Percentiles rank a stretch among this genome's conserved stretches.
These are phyloP conservation scores for Ferrisia virgata DNA, from an alignment of 2,888 invertebrate species.

Conservation along the genomic window DNA sequence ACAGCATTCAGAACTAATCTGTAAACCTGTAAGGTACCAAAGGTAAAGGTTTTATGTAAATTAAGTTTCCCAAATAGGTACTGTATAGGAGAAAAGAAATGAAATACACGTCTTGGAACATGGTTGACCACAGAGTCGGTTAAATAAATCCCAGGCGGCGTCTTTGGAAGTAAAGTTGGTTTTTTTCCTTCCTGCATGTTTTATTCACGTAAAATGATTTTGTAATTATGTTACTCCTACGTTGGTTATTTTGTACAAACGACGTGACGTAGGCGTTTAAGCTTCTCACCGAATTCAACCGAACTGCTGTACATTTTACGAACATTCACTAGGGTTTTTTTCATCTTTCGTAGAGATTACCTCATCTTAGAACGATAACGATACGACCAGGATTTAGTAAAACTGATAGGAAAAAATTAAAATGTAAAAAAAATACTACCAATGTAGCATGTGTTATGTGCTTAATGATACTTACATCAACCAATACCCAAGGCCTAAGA, in stretches of 20 bases:
- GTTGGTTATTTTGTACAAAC: background rate
- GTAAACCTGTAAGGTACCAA: background rate
- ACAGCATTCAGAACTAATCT: background rate
- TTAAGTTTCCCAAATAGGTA: background rate
- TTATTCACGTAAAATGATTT: conserved; percentile 1
- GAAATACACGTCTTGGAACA: background rate
- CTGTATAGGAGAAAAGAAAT: background rate
- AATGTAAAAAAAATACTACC: too few species aligned
- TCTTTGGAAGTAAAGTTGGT: conserved; percentile 16
- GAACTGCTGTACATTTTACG: background rate
- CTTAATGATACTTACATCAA: too few species aligned
- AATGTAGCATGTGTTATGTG: too few species aligned
- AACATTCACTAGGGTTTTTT: background rate
- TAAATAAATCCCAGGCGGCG: conserved; percentile 38
- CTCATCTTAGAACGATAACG: too few species aligned
- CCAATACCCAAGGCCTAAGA: too few species aligned
- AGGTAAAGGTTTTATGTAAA: conserved; percentile 24
- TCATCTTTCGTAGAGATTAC: background rate
- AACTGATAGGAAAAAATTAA: background rate
- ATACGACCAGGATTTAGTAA: too few species aligned
- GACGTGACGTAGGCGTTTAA: conserved; percentile 28
- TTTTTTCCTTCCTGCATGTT: background rate
- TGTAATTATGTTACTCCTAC: conserved; percentile 42
- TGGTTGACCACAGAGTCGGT: conserved; percentile 23
- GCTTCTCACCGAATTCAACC: conserved; percentile 13